These are phyloP conservation scores for Sebastes elongatus DNA, from an alignment of 2,797 vertebrate species.

Conservation along the genomic window DNA sequence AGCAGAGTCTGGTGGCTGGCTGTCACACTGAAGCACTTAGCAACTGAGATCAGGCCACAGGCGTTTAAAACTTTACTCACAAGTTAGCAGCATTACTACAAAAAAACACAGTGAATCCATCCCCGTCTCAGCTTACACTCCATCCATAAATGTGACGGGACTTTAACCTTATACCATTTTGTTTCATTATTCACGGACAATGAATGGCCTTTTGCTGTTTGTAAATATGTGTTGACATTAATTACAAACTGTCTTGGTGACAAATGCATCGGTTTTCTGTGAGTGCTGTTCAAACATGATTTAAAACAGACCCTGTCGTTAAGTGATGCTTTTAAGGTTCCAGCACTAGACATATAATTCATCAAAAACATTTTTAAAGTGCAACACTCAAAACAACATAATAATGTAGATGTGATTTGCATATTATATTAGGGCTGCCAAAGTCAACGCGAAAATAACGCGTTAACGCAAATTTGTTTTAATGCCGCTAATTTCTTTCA, in stretches of 20 bases:
- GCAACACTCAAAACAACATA: too few species aligned
- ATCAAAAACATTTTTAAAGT: background rate
- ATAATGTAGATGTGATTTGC: too few species aligned
- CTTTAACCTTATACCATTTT: slow-evolving; percentile 5
- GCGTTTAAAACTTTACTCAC: background rate
- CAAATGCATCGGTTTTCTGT: slow-evolving; percentile 3
- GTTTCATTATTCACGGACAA: background rate
- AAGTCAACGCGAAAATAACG: too few species aligned
- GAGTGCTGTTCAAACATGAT: background rate
- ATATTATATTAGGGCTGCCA: too few species aligned
- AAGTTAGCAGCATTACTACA: slow-evolving; percentile 2
- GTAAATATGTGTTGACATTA: slow-evolving; percentile 4
- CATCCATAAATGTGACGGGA: slow-evolving; percentile 19
- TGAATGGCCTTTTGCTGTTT: background rate
- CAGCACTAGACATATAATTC: background rate
- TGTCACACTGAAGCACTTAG: slow-evolving; percentile 22
- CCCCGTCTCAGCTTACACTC: background rate
- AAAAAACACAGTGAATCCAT: background rate
- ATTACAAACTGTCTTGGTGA: slow-evolving; percentile 31
- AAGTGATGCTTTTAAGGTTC: background rate
- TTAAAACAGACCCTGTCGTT: background rate
- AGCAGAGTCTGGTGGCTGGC: slow-evolving; percentile 28
- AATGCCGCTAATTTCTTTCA: too few species aligned
- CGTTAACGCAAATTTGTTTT: too few species aligned
- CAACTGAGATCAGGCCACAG: slow-evolving; percentile 1